phyloP scores from a whole-genome alignment of 2,888 invertebrate species.

The Eupithecia subumbrata region DNA sequence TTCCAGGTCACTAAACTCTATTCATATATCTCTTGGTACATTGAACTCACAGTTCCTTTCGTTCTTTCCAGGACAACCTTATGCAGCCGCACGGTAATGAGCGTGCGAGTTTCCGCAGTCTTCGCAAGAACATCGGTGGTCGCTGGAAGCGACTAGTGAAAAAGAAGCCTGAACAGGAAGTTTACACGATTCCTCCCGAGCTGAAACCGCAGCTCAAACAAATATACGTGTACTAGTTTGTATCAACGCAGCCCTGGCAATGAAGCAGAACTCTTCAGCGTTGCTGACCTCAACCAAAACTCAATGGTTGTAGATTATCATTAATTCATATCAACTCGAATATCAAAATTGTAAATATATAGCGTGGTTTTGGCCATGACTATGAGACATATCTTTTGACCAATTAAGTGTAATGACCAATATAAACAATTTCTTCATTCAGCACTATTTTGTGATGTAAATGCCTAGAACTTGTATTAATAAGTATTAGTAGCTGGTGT shows the following conservation, averaged over 20 bases:
- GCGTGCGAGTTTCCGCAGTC: slow-evolving; percentile 91
- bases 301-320: slow-evolving; percentile 68
- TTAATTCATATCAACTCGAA: slow-evolving; percentile 76
- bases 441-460: slow-evolving; percentile 80
- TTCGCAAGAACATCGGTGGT: slow-evolving; percentile 93
- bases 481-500: slow-evolving; percentile 83
- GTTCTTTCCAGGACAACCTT: slow-evolving; percentile 89
- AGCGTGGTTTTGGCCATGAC: slow-evolving; percentile 66
- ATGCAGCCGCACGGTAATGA: slow-evolving; percentile 89
- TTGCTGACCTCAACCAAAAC: slow-evolving; percentile 69
- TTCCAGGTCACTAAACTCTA: slow-evolving; percentile 60
- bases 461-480: slow-evolving; percentile 81
- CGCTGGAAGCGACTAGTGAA: slow-evolving; percentile 93
- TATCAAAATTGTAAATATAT: slow-evolving; percentile 69
- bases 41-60: slow-evolving; percentile 53
- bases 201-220: slow-evolving; percentile 94
- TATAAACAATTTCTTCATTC: slow-evolving; percentile 73
- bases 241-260: slow-evolving; percentile 54
- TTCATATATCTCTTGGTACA: slow-evolving; percentile 33
- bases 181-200: slow-evolving; percentile 93
- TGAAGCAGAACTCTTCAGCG: slow-evolving; percentile 76
- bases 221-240: slow-evolving; percentile 91
- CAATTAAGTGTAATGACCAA: slow-evolving; percentile 80
- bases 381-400: slow-evolving; percentile 80
- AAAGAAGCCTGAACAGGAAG: slow-evolving; percentile 91